Conservation (phyloP, 1,140 invertebrate genomes). For the Solenopsis invicta region DNA sequence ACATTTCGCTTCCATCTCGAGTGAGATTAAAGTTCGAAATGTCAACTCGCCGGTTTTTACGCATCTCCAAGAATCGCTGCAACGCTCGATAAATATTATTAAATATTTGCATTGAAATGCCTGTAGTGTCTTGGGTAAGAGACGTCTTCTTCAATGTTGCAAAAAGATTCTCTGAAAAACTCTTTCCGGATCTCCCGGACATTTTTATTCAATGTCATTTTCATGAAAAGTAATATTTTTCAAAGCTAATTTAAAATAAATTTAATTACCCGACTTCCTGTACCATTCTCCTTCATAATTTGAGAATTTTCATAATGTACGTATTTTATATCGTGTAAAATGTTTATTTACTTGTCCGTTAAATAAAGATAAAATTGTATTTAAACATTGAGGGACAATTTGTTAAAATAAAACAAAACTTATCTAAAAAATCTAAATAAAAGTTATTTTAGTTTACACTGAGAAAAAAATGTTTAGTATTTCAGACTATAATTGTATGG, state of each 20-base stretch:
- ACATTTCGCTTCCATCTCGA: neutral
- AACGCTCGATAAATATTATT: slow-evolving; percentile 9
- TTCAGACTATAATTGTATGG: no score
- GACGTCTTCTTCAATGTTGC: neutral
- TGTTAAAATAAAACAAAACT: neutral
- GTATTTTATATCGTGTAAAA: neutral
- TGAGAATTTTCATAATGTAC: neutral
- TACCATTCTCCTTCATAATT: neutral
- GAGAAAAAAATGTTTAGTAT: no score
- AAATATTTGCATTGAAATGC: neutral
- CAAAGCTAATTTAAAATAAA: neutral
- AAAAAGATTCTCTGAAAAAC: neutral
- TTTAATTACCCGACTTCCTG: neutral
- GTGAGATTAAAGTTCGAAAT: slow-evolving; percentile 12
- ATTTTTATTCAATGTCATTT: neutral
- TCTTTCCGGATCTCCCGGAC: neutral
- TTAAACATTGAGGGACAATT: neutral
- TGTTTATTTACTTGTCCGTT: neutral
- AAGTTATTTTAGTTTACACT: neutral
- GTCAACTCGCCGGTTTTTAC: neutral
- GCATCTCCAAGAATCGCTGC: neutral
- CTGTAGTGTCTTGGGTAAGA: neutral
- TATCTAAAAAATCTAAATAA: neutral
- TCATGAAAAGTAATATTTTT: neutral
- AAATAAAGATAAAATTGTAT: neutral